A percentile compares a stretch with the other conserved stretches of the same genome.
Conservation (phyloP, 1,140 invertebrate species). For the Drosophila navojoa region DNA sequence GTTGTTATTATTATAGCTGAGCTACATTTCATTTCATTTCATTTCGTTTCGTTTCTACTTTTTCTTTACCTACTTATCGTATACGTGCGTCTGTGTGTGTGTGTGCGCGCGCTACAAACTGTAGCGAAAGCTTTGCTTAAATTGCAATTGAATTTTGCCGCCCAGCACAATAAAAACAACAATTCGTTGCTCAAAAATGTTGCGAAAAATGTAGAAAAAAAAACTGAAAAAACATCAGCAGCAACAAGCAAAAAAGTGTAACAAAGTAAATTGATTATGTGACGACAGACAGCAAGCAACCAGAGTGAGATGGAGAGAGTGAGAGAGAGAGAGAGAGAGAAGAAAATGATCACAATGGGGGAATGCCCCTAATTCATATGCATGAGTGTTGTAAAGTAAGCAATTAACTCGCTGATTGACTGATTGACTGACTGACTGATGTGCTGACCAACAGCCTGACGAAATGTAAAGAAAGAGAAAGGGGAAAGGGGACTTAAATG, state of each 20-base stretch:
- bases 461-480: background rate
- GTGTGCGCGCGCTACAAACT: slow-evolving; percentile 9
- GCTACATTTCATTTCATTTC: slow-evolving; percentile 17
- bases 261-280: slow-evolving; percentile 37
- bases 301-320: background rate
- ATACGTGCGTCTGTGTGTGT: slow-evolving; percentile 3
- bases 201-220: slow-evolving; percentile 50
- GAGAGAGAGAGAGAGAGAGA: slow-evolving; percentile 1
- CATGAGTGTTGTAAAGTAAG: slow-evolving; percentile 11
- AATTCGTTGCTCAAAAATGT: slow-evolving; percentile 41
- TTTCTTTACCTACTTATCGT: slow-evolving; percentile 34
- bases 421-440: slow-evolving; percentile 17
- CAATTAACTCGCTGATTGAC: slow-evolving; percentile 29
- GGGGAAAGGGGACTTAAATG: background rate
- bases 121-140: slow-evolving; percentile 47
- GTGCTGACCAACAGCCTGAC: slow-evolving; percentile 1
- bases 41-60: slow-evolving; percentile 29
- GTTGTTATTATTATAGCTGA: slow-evolving; percentile 9
- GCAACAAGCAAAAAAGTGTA: slow-evolving; percentile 29
- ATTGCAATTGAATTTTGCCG: slow-evolving; percentile 47
- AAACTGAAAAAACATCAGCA: slow-evolving; percentile 3
- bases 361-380: slow-evolving; percentile 10
- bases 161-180: slow-evolving; percentile 28
- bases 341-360: background rate
- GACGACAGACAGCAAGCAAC: slow-evolving; percentile 24